Conservation (phyloP, 2,113 vertebrate genomes). For the Trematomus loennbergii region DNA sequence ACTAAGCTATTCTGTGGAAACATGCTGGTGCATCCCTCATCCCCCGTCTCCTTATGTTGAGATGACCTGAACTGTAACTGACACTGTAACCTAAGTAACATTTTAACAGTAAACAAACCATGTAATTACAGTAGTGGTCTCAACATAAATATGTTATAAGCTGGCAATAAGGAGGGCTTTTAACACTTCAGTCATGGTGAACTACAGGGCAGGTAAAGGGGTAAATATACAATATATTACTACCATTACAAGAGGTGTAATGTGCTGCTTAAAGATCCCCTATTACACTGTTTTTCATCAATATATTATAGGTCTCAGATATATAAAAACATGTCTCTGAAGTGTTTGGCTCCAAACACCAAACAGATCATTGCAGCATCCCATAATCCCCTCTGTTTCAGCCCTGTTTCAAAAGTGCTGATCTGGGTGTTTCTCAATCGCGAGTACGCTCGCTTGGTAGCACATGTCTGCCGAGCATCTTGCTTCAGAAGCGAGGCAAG, state of each 20-base stretch:
- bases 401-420: too few relatives aligned
- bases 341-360: too few relatives aligned
- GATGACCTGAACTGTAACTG: constrained; percentile 35
- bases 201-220: neutral
- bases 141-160: neutral
- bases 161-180: neutral
- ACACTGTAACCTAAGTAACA: constrained; percentile 6
- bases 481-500: too few relatives aligned
- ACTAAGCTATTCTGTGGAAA: neutral
- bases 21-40: neutral
- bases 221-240: neutral
- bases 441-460: too few relatives aligned
- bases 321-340: too few relatives aligned
- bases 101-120: constrained; percentile 3
- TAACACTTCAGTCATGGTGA: neutral
- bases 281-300: too few relatives aligned
- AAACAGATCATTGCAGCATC: too few relatives aligned
- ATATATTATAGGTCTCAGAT: too few relatives aligned
- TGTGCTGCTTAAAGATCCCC: neutral
- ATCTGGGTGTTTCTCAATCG: too few relatives aligned
- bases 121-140: constrained; percentile 3
- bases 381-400: too few relatives aligned
- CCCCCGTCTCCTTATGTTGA: neutral
- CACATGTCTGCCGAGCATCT: too few relatives aligned
- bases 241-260: neutral